Evolutionary conservation across 2,113 vertebrate genomes (phyloP), one percentile per base, ranked within the genome.

Genomic region (Amphiprion ocellaris): DNA sequence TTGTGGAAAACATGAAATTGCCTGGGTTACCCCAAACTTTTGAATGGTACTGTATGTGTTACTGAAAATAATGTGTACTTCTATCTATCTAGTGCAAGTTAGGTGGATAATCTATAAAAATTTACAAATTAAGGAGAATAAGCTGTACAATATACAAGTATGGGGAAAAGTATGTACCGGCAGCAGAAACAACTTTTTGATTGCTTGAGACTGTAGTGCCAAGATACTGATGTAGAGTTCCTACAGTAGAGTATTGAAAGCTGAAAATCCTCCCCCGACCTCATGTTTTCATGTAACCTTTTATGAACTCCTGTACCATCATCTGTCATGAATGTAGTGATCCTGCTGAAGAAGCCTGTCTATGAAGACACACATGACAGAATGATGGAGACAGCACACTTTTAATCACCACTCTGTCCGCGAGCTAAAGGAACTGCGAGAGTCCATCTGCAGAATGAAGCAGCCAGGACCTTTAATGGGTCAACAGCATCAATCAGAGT

Each of bases 401-500:
- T 37, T 80, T 55, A 49, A 90, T 90, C 81, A 77, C 72, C 26
- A 9, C 56, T 54, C 41, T 28, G 23, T 55, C 17, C 23, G 0
- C 39, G 41, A 69, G 17, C 19, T 74, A 41, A 54, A 56, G 50
- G 41, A 66, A 19, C 53, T 53, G 58, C 0, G 6, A 46, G 68
- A 65, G 26, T 72, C 79, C 81, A 85, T 85, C 81, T 59, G 23
- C 49, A 61, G 63, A 84, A 79, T 77, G 81, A 90, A 82, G 39
- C 30, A 15, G 17, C 24, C 30, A 7, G 61, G 78, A 59, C 62
- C 54, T 78, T 41, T 58, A 75, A 78, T 61, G 81, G 82, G 53
- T 88, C 71, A 69, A 3, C 46, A 67, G 63, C 90, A 89, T 92
- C 74, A 77, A 78, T 93, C 85, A 86, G 67, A 52, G 50, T 89